These are phyloP conservation scores for Rhagonycha fulva DNA, from an alignment of 2,888 invertebrate species.

Conservation along the genomic window DNA sequence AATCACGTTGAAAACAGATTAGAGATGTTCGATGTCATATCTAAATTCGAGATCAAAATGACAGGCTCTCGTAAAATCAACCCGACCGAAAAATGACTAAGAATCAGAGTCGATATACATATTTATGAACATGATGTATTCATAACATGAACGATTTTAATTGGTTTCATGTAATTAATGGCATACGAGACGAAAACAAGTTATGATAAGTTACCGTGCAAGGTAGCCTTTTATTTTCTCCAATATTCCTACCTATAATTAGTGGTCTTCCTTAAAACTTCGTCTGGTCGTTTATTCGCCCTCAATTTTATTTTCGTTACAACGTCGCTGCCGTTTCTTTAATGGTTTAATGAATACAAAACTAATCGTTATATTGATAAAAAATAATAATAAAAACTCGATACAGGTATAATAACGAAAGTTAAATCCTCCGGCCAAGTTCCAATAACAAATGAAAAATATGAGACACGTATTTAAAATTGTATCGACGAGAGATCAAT, in stretches of 20 bases:
- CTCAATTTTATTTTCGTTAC: slow-evolving; percentile 21
- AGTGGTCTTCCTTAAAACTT: slow-evolving; percentile 23
- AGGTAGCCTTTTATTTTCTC: slow-evolving; percentile 32
- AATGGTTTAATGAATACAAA: slow-evolving; percentile 25
- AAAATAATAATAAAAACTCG: slow-evolving; percentile 15
- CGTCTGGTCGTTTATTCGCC: slow-evolving; percentile 21
- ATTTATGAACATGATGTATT: slow-evolving; percentile 48
- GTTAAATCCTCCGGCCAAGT: slow-evolving; percentile 6
- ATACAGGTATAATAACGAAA: slow-evolving; percentile 20
- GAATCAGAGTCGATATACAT: slow-evolving; percentile 44
- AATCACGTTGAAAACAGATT: neutral
- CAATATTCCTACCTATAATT: slow-evolving; percentile 33
- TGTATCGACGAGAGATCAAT: slow-evolving; percentile 5
- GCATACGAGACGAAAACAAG: slow-evolving; percentile 35
- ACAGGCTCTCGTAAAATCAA: slow-evolving; percentile 42
- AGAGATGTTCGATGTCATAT: slow-evolving; percentile 29
- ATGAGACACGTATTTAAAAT: slow-evolving; percentile 12
- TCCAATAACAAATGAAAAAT: slow-evolving; percentile 17
- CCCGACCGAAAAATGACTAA: slow-evolving; percentile 47
- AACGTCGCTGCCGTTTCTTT: slow-evolving; percentile 18
- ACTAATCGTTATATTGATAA: slow-evolving; percentile 21
- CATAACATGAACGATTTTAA: slow-evolving; percentile 49
- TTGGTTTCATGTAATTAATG: slow-evolving; percentile 46
- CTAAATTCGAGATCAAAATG: slow-evolving; percentile 37
- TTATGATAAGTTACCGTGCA: slow-evolving; percentile 33